Evolutionary conservation across 2,113 vertebrate species (phyloP), one percentile per base, ranked within the genome.

Genomic region (Raja brachyura): DNA sequence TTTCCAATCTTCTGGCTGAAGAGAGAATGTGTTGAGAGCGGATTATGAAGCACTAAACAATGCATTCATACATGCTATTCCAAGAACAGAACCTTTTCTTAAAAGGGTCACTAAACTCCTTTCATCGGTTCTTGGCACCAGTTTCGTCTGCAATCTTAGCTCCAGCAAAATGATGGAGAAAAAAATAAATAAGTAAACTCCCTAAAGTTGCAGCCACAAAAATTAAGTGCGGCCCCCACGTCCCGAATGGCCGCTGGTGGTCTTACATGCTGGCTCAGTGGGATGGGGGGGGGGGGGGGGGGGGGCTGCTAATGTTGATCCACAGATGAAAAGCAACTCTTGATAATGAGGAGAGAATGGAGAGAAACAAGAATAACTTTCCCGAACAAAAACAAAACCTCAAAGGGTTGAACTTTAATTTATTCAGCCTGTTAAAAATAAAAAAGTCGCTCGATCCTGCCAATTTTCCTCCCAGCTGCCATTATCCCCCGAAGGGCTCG

Each of bases 41-140:
- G 83, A 88, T 88, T 88, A 88, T 88, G 63, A 61, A 88, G 63
- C 28, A 88, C 28, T 31, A 88, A n/a, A 88, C 83, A 88, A 88
- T 31, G 59, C 83, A 13, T 88, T 14, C 56, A 66, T 88, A 61
- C 59, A 88, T 16, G 59, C 59, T 5, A 63, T 61, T 88, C 83
- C 83, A 88, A 88, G 13, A 31, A 63, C 56, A 25, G 59, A 66
- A 7, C 28, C 83, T 63, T 88, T 63, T 88, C 83, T 88, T 88
- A n/a, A 86, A n/a, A 88, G 83, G 61, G 83, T 88, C 83, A 18
- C 59, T 88, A 33, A 88, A 88, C n/a, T 14, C 56, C 14, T 88
- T 88, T 88, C 81, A 88, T 61, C 16, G 59, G 16, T 63, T 88
- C 83, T 63, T 88, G 59, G 59, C 83, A 88, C 31, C 83, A 16